These are phyloP conservation scores for Ormyrus pomaceus DNA, from an alignment of 2,888 invertebrate genomes.

Conservation along the genomic window DNA sequence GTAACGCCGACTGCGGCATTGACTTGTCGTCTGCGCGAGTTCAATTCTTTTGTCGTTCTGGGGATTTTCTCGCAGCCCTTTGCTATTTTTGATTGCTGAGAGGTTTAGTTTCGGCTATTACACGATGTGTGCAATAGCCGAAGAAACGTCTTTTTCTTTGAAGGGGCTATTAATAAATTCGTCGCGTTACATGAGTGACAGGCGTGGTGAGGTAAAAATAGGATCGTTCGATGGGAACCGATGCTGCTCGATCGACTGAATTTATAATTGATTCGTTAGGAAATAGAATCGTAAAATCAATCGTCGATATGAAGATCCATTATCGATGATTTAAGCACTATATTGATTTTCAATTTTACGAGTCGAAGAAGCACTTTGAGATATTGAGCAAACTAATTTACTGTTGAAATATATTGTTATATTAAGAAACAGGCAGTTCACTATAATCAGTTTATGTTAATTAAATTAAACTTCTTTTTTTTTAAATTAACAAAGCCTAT, in stretches of 20 bases:
- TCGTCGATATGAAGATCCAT: not conserved
- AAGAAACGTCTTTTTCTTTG: too few relatives aligned
- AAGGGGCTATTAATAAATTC: too few relatives aligned
- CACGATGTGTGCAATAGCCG: too few relatives aligned
- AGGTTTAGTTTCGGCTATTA: too few relatives aligned
- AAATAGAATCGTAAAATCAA: constrained; percentile 2
- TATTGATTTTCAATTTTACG: constrained; percentile 15
- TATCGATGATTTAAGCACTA: not conserved
- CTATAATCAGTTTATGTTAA: too few relatives aligned
- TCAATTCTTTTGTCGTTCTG: constrained; percentile 13
- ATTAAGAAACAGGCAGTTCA: not conserved
- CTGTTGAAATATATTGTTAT: not conserved
- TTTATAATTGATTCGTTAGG: not conserved
- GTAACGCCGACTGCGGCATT: constrained; percentile 24
- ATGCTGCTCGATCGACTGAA: too few relatives aligned
- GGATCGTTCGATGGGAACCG: not conserved
- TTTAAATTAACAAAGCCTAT: too few relatives aligned
- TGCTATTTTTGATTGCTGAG: not conserved
- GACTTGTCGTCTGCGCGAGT: constrained; percentile 29
- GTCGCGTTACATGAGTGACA: not conserved
- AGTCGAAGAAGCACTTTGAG: constrained; percentile 13
- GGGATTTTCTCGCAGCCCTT: not conserved
- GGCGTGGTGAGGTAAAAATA: not conserved
- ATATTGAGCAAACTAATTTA: constrained; percentile 7
- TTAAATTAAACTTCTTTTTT: too few relatives aligned